Evolutionary conservation across 2,888 invertebrate genomes (phyloP).

Genomic region (Alloscopus bannaensis): DNA sequence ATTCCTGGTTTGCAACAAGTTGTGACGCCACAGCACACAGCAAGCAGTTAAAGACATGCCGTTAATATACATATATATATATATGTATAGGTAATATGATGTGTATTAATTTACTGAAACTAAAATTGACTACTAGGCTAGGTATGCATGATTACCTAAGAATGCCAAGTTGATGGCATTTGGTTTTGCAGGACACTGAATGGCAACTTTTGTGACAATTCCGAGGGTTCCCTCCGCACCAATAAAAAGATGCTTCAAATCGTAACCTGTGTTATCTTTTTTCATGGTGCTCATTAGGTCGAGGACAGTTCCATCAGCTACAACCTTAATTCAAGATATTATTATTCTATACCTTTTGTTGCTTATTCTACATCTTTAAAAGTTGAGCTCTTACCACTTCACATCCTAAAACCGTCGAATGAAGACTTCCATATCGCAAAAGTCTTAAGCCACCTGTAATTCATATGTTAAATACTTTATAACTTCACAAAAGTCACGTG

Average conservation of each 20-base stretch:
- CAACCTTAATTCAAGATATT: slow-evolving; percentile 79
- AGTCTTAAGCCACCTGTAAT: slow-evolving; percentile 88
- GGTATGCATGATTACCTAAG: slow-evolving; percentile 81
- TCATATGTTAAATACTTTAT: no score
- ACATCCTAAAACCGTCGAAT: slow-evolving; percentile 91
- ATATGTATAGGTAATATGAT: no score
- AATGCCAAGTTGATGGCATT: slow-evolving; percentile 90
- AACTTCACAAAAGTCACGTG: no score
- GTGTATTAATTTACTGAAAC: no score
- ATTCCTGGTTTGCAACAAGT: slow-evolving; percentile 80
- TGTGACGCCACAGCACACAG: no score
- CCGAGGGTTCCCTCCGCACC: slow-evolving; percentile 99
- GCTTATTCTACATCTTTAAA: not conserved
- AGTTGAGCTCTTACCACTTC: slow-evolving; percentile 85
- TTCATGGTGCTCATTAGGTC: slow-evolving; percentile 90
- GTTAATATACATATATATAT: no score
- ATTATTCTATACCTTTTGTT: not conserved
- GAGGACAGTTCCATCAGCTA: slow-evolving; percentile 89
- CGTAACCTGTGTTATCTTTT: slow-evolving; percentile 99
- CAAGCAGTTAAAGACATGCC: no score
- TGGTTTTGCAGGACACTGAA: slow-evolving; percentile 92
- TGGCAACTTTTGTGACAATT: slow-evolving; percentile 92
- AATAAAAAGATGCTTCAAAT: slow-evolving; percentile 96
- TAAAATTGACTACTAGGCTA: no score
- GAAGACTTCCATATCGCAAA: slow-evolving; percentile 96